Evolutionary conservation across 2,797 vertebrate genomes (phyloP), one percentile per base, ranked within the genome.

Genomic region (Centroberyx gerrardi): DNA sequence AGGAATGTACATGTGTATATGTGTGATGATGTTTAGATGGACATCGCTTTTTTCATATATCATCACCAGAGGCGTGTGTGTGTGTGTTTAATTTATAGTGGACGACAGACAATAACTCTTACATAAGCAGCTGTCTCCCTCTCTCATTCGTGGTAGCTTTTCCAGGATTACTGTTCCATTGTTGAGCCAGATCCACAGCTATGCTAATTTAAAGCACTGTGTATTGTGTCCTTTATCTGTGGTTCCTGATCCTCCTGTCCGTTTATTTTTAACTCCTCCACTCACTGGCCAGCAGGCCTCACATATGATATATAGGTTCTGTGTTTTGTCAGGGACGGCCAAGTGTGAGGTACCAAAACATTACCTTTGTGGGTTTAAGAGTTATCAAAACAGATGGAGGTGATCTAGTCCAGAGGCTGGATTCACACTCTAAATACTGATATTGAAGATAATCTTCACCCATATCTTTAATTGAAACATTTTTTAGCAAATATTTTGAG

Each of bases 41-140:
- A 15, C 71, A 62, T 84, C 28, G 27, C n/a, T 46, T 55, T 80
- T 73, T 86, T 76, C 70, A 65, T 80, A 80, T 69, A 85, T 88
- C 86, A 85, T 86, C 84, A 87, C 73, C 76, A 68, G 52, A 68
- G 56, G 62, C 46, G 81, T 59, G 63, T 53, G 56, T 62, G 49
- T 84, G 80, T 87, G 83, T 75, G 80, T 90, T 88, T 88, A 88
- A 88, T 90, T 89, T 84, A 87, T 78, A 85, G 83, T 72, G 81
- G 83, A 81, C 63, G 64, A 88, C 87, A 83, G 85, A 90, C 70
- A 80, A 90, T 90, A 92, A 92, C 87, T 92, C 88, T 92, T 90
- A 92, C 87, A 92, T 91, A 92, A 94, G 90, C 92, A 95, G 93
- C 94, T 94, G 93, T 94, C 94, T 92, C 88, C 62, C 80, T 89